These are phyloP conservation scores for Azemiops feae DNA, from an alignment of 2,113 vertebrate genomes.

Conservation along the genomic window DNA sequence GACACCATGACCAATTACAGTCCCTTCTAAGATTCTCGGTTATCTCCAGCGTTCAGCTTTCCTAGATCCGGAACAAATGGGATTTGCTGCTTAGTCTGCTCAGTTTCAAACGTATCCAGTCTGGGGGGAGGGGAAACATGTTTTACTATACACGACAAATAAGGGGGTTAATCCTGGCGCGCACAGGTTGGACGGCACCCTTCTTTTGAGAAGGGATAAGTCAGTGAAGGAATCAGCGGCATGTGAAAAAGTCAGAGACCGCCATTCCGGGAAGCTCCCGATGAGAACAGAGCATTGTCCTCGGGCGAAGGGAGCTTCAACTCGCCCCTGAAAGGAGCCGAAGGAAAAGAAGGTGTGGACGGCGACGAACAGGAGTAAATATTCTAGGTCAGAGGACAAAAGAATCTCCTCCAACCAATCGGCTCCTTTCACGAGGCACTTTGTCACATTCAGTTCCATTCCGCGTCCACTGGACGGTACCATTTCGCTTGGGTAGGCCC, in stretches of 20 bases:
- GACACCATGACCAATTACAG: neutral
- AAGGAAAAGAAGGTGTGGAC: rapidly evolving
- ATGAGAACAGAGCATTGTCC: neutral
- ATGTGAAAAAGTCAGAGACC: neutral
- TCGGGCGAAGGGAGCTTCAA: rapidly evolving
- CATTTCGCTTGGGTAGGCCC: neutral
- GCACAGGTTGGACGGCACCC: neutral
- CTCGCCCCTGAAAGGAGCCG: rapidly evolving
- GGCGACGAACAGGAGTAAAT: neutral
- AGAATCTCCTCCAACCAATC: conserved; percentile 48
- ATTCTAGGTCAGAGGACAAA: conserved; percentile 42
- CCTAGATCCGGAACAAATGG: neutral
- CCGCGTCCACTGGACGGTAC: conserved; percentile 49
- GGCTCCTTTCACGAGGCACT: neutral
- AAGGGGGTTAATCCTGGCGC: neutral
- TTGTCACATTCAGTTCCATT: conserved; percentile 22
- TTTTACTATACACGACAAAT: neutral
- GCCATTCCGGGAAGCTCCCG: neutral
- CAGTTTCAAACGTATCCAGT: neutral
- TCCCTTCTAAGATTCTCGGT: neutral
- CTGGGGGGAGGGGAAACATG: no score
- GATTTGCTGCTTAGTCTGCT: neutral
- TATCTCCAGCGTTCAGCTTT: neutral
- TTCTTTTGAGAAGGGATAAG: neutral
- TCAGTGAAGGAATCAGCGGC: neutral